A percentile compares a stretch with the other conserved stretches of the same genome.
Conservation (phyloP, 2,888 invertebrate species). For the Osmoderma eremita region DNA sequence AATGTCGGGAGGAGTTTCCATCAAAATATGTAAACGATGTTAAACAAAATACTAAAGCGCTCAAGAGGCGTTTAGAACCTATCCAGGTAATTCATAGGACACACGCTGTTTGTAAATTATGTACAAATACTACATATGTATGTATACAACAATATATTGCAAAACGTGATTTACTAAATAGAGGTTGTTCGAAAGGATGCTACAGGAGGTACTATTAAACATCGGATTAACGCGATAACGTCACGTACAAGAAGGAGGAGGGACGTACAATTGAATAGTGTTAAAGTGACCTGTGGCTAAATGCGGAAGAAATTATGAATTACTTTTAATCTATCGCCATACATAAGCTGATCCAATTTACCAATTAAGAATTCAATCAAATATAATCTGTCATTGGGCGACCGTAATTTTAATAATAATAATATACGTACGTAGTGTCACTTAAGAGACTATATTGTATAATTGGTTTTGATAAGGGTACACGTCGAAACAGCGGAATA, state of each 20-base stretch:
- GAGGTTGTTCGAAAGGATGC: too few species aligned
- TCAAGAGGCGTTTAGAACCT: background rate
- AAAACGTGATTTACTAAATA: too few species aligned
- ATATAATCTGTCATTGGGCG: slow-evolving; percentile 60
- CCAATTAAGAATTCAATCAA: slow-evolving; percentile 61
- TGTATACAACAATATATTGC: too few species aligned
- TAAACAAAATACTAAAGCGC: slow-evolving; percentile 6
- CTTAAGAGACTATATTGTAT: slow-evolving; percentile 63
- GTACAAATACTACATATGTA: too few species aligned
- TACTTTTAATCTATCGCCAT: slow-evolving; percentile 41
- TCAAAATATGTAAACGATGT: slow-evolving; percentile 22
- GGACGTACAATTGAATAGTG: background rate
- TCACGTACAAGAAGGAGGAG: too few species aligned
- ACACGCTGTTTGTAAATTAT: too few species aligned
- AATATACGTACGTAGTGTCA: slow-evolving; percentile 59
- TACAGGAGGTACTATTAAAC: too few species aligned
- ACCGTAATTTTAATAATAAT: slow-evolving; percentile 61
- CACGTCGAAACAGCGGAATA: slow-evolving; percentile 51
- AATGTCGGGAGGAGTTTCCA: slow-evolving; percentile 22
- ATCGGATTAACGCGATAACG: too few species aligned
- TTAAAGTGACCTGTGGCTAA: slow-evolving; percentile 20
- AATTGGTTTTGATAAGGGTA: slow-evolving; percentile 65
- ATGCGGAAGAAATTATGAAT: slow-evolving; percentile 38
- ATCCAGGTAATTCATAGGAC: too few species aligned
- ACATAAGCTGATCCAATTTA: slow-evolving; percentile 61